Evolutionary conservation across 2,113 vertebrate genomes (phyloP).

Genomic region (Tichodroma muraria): DNA sequence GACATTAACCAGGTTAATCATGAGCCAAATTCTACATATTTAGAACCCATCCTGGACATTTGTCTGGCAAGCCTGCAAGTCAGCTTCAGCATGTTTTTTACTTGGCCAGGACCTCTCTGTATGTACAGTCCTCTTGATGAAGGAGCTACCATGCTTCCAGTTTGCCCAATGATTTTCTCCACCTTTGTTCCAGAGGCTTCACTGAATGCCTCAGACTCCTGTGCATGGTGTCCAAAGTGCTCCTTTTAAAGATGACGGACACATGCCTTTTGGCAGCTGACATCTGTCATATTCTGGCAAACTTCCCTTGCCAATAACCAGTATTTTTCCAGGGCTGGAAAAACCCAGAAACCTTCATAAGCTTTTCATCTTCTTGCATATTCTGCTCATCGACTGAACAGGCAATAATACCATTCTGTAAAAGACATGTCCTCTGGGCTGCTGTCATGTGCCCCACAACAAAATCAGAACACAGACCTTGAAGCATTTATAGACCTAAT

Average conservation of each 20-base stretch:
- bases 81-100: background rate
- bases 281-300: background rate
- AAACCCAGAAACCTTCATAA: background rate
- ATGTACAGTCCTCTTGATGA: background rate
- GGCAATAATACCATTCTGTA: background rate
- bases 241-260: background rate
- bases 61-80: background rate
- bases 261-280: background rate
- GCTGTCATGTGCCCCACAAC: accelerated
- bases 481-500: background rate
- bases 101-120: background rate
- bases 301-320: background rate
- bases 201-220: background rate
- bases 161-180: background rate
- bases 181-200: background rate
- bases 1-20: background rate
- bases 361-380: background rate
- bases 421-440: background rate
- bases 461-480: background rate
- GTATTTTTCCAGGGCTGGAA: background rate
- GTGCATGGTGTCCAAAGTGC: background rate
- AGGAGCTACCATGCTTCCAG: background rate
- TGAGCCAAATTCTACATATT: background rate
- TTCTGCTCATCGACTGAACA: background rate
- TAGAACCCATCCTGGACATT: background rate